These are phyloP conservation scores for Nasonia vitripennis DNA, from an alignment of 1,140 invertebrate genomes.

Conservation along the genomic window DNA sequence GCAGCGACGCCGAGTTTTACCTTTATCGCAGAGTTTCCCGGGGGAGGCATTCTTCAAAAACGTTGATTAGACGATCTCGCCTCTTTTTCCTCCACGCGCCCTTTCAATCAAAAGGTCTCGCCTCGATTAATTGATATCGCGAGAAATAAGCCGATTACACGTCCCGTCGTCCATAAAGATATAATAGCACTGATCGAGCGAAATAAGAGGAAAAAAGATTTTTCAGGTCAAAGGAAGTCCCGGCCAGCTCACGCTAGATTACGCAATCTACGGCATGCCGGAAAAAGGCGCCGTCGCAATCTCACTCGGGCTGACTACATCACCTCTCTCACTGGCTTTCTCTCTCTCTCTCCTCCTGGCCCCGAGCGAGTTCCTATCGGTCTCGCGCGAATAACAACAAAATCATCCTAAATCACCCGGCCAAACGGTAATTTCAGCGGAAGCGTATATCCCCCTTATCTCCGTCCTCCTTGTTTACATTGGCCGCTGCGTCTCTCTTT, in stretches of 20 bases:
- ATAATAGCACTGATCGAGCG: too few relatives aligned
- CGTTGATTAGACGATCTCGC: not conserved
- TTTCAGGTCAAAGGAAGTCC: too few relatives aligned
- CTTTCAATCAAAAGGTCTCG: not conserved
- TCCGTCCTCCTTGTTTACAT: slow-evolving; percentile 6
- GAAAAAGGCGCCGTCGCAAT: too few relatives aligned
- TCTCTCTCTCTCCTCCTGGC: too few relatives aligned
- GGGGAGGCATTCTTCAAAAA: slow-evolving; percentile 18
- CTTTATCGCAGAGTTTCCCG: slow-evolving; percentile 7
- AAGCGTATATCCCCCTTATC: not conserved
- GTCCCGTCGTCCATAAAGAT: too few relatives aligned
- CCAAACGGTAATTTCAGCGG: slow-evolving; percentile 25
- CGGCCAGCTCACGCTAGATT: too few relatives aligned
- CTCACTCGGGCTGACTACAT: too few relatives aligned
- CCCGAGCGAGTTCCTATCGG: not conserved
- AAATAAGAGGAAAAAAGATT: too few relatives aligned
- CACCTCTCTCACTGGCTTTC: too few relatives aligned
- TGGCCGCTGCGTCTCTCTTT: not conserved
- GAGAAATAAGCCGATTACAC: too few relatives aligned
- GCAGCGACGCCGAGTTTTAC: not conserved
- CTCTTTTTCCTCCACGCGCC: not conserved
- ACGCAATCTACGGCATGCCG: too few relatives aligned
- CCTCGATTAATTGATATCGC: too few relatives aligned
- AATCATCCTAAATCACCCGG: not conserved
- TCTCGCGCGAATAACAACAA: slow-evolving; percentile 7